Evolutionary conservation across 2,113 vertebrate species (phyloP).

Genomic region (Lonchura striata): DNA sequence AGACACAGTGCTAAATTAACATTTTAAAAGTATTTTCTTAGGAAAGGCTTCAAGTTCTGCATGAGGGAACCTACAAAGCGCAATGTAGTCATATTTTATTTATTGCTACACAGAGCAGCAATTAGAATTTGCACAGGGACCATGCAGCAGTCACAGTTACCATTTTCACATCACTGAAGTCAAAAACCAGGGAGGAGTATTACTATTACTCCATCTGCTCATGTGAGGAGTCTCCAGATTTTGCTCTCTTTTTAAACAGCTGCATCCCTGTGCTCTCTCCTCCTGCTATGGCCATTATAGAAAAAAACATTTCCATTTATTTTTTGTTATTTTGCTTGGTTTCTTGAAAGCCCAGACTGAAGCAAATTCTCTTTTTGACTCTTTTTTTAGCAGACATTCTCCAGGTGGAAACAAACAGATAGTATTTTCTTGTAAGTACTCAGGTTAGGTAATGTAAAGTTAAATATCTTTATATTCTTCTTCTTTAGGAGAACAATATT

Average conservation of each 20-base stretch:
- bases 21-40: background rate
- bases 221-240: background rate
- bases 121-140: background rate
- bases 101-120: background rate
- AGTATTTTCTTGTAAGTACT: background rate
- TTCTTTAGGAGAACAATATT: background rate
- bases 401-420: background rate
- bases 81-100: background rate
- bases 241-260: background rate
- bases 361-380: background rate
- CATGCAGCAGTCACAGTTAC: background rate
- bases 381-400: background rate
- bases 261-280: accelerated
- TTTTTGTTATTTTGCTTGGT: background rate
- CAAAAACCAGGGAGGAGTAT: background rate
- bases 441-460: background rate
- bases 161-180: background rate
- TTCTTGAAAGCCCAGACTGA: background rate
- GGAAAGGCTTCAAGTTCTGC: background rate
- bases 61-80: background rate
- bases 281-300: background rate
- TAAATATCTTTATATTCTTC: background rate
- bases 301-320: background rate
- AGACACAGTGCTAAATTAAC: background rate
- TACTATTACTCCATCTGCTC: background rate